Evolutionary conservation across 2,888 invertebrate species (phyloP).

Genomic region (Tetragnatha montana): DNA sequence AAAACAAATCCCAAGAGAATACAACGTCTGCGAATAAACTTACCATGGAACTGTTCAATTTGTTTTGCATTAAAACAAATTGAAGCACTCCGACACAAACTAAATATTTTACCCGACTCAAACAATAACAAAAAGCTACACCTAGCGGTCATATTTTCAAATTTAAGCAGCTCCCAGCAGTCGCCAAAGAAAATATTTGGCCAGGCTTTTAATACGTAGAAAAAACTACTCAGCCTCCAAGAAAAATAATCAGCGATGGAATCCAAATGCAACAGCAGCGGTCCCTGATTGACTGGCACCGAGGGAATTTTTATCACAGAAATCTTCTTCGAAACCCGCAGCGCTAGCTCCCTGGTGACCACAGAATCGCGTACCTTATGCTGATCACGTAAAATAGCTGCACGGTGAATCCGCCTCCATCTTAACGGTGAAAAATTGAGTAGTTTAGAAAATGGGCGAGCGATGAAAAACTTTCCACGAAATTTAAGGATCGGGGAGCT

Average conservation of each 20-base stretch:
- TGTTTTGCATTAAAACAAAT: neutral
- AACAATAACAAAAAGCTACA: too few species aligned
- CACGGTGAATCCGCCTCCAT: conserved; percentile 30
- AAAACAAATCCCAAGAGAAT: too few species aligned
- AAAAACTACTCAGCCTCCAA: neutral
- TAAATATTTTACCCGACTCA: too few species aligned
- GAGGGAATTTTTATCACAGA: conserved; percentile 32
- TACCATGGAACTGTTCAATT: neutral
- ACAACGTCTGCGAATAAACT: neutral
- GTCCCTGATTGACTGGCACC: conserved; percentile 37
- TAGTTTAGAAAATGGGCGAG: conserved; percentile 10
- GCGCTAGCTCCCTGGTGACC: conserved; percentile 6
- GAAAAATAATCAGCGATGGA: conserved; percentile 36
- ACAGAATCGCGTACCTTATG: conserved; percentile 20
- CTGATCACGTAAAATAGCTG: conserved; percentile 43
- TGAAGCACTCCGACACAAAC: too few species aligned
- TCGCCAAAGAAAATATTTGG: neutral
- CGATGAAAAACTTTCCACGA: conserved; percentile 12
- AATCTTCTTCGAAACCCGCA: conserved; percentile 32
- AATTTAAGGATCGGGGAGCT: conserved; percentile 7
- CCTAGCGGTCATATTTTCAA: neutral
- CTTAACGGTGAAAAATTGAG: conserved; percentile 38
- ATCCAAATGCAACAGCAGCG: conserved; percentile 36
- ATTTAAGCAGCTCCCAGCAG: neutral
- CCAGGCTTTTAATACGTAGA: neutral